These are phyloP conservation scores for Drosophila navojoa DNA, from an alignment of 1,140 invertebrate genomes.

Conservation along the genomic window DNA sequence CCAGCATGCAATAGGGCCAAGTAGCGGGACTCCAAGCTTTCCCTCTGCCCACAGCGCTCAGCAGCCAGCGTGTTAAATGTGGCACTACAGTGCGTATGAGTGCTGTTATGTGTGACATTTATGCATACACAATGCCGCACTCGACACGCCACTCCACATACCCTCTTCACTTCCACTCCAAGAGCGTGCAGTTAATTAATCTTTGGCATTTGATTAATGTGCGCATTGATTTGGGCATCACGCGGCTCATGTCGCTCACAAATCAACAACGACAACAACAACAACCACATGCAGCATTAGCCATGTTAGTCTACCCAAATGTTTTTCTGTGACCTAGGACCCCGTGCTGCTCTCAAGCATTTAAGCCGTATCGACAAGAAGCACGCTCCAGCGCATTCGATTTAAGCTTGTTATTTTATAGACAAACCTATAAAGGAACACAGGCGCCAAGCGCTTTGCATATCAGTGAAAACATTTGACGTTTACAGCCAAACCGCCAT, in stretches of 20 bases:
- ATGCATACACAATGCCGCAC: slow-evolving; percentile 54
- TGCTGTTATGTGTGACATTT: slow-evolving; percentile 75
- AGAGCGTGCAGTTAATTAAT: slow-evolving; percentile 64
- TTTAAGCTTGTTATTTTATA: slow-evolving; percentile 46
- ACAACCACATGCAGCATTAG: background rate
- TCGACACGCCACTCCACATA: slow-evolving; percentile 5
- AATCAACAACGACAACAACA: slow-evolving; percentile 11
- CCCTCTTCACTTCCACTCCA: slow-evolving; percentile 20
- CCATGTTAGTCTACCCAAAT: background rate
- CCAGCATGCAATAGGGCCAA: slow-evolving; percentile 39
- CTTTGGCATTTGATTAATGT: slow-evolving; percentile 69
- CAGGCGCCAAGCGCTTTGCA: slow-evolving; percentile 47
- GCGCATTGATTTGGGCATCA: slow-evolving; percentile 63
- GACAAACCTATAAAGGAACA: slow-evolving; percentile 55
- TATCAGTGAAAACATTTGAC: slow-evolving; percentile 50
- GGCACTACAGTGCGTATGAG: slow-evolving; percentile 73
- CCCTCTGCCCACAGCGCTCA: too few relatives aligned
- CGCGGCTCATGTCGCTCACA: slow-evolving; percentile 9
- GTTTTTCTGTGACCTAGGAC: background rate
- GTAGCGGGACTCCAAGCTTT: background rate
- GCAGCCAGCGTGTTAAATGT: slow-evolving; percentile 49
- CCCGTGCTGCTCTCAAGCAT: background rate
- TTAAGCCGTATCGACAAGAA: slow-evolving; percentile 16
- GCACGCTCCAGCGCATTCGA: background rate
- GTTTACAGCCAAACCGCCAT: slow-evolving; percentile 15